Base-by-base conservation (phyloP, 2,797 vertebrate species). In the Tympanoctomys barrerae region DNA sequence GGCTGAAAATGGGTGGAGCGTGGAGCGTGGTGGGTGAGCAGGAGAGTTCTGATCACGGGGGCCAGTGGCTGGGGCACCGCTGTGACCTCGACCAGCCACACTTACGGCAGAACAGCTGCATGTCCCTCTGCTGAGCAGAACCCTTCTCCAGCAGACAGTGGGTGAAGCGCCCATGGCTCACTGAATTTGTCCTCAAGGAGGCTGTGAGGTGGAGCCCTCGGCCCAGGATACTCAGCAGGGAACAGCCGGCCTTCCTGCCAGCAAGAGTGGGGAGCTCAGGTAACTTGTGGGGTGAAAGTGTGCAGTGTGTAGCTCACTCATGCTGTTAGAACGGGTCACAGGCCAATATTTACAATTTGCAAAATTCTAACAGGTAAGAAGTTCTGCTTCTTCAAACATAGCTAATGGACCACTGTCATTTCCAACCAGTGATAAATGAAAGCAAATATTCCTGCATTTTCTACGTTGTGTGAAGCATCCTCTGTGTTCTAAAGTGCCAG, bases 181-280 rank as follows among this genome's bases (percentile, higher is more conserved):
- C 11, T 24, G 1, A 1, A 49, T 7, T 0, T 24, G 3, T 9
- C 24, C 3, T 7, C 49, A 61, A 12, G 0, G 0, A 39, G 54
- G 7, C 31, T 1, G 2, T 1, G 22, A 39, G 5, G 2, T 4
- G 66, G 66, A 54, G 22, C 26, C 3, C n/a, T 49, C 1, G 7
- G 31, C 16, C 16, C 54, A 64, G 26, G 36, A 16, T 62, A 21
- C 54, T 61, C 6, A 2, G 81, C 0, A 7, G 70, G 42, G 82
- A 84, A 68, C 62, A 5, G 0, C 0, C 8, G 82, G 33, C 7
- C 64, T 66, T 66, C 70, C 61, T 39, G 42, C 26, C 54, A 24
- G 13, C 33, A 39, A 75, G 13, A 52, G 12, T 52, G 24, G n/a
- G 33, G 14, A 13, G 8, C 39, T 89, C 13, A 66, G 14, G 6